phyloP scores from a whole-genome alignment of 1,140 invertebrate genomes.

The Papilio glaucus region DNA sequence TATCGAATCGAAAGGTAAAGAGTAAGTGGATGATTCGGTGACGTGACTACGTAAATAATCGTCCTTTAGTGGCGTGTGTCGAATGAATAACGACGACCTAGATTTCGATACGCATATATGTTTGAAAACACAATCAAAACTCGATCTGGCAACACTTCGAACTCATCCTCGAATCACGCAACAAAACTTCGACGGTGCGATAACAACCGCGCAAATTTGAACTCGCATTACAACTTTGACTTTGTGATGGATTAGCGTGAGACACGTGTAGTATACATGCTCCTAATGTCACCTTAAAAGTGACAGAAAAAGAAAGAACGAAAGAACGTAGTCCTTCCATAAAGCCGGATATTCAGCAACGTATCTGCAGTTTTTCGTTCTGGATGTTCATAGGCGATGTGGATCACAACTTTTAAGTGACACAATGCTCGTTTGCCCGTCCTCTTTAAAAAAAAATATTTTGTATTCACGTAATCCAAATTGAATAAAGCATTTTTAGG shows the following conservation, averaged over 20 bases:
- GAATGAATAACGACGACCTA: constrained; percentile 65
- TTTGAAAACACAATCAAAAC: constrained; percentile 70
- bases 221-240: constrained; percentile 17
- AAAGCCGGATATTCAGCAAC: too few species aligned
- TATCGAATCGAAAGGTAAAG: constrained; percentile 39
- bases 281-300: not conserved
- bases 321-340: too few species aligned
- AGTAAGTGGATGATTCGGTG: constrained; percentile 44
- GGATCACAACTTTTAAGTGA: too few species aligned
- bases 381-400: too few species aligned
- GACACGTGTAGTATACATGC: not conserved
- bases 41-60: constrained; percentile 52
- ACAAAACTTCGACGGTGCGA: constrained; percentile 43
- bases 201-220: constrained; percentile 12
- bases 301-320: too few species aligned
- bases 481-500: too few species aligned
- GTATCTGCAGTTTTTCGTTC: too few species aligned
- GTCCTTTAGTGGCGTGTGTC: constrained; percentile 56
- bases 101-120: constrained; percentile 55
- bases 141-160: constrained; percentile 66
- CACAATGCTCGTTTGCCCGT: too few species aligned
- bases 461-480: too few species aligned
- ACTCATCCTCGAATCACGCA: constrained; percentile 61
- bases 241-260: not conserved
- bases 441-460: too few species aligned